Base-by-base conservation (phyloP, 1,140 invertebrate genomes). In the Drosophila pandora region DNA sequence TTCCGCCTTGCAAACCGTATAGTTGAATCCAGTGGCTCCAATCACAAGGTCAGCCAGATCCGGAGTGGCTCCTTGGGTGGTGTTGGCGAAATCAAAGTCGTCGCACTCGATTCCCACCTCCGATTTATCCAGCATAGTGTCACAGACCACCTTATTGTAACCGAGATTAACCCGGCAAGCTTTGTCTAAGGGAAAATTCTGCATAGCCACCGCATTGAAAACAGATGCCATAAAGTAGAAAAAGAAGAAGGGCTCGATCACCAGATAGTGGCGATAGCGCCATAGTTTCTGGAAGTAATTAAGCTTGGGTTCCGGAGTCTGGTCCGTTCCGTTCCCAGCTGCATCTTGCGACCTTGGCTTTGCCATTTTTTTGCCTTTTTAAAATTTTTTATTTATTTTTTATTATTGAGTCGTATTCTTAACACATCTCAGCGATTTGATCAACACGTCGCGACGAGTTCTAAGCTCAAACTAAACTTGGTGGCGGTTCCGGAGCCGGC, bases 131-230 rank as follows among this genome's bases (percentile, higher is more conserved):
- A 93, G 83, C 37, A 95, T 93, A 1, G 93, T 92, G 65, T 93
- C 92, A 69, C 95, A 95, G 53, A 94, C 92, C n/a, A 93, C 90
- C 25, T 92, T 91, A 52, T 92, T 92, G 54, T 93, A 94, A 3
- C 92, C 90, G 1, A 94, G 92, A 88, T 95, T 95, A 0, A 95
- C 94, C 37, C 94, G 92, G 75, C 95, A 95, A 0, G 95, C 93
- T 78, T 94, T 94, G 62, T 94, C 93, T 41, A 94, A 79, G 13
- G 92, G 92, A 39, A 94, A 91, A 87, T 94, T 93, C 70, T 92
- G 90, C 57, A 92, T 92, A 32, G 92, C 92, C 52, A 93, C 74
- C 25, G 81, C 82, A 30, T 92, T 89, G 73, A 93, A 91, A 1
- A 92, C 89, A 41, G 92, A 92, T 3, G 93, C 92, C 64, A 93